Base-by-base conservation (phyloP, 2,797 vertebrate species). In the Poecilia velifera region DNA sequence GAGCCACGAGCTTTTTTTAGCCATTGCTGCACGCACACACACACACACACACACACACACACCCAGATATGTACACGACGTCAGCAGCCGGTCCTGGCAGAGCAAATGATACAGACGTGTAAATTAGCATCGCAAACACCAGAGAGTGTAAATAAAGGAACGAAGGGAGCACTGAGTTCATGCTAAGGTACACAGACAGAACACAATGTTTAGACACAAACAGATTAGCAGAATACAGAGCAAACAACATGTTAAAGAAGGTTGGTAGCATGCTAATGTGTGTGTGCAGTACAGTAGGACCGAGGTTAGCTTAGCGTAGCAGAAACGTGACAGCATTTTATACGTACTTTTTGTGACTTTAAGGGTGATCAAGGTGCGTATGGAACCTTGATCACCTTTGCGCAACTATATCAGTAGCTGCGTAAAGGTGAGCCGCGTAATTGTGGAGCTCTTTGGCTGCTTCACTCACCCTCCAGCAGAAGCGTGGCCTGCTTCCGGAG, bases 401-500 rank as follows among this genome's bases (percentile, higher is more conserved):
- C 7, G 41, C 41, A 41, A 7, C 41, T 41, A 41, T 41, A 41
- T 41, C 7, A 41, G 41, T 41, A 41, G 41, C 41, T 41, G 41
- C 41, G 7, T 7, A 41, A 41, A 41, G 41, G 41, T 41, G 41
- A 41, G 41, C 41, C 6, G 6, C 7, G 6, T 7, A 41, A 41
- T 8, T 41, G 0, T 41, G 39, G 39, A 41, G 6, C 39, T 39
- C 39, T 41, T 41, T 41, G 39, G 39, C 47, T 51, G 47, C 18
- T 18, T 59, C 0, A 36, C 95, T 94, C 94, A 98, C 98, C 98
- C 96, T 99, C 97, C 89, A 99, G 95, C 79, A 99, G 96, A 95
- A 97, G 96, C 90, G 96, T 94, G 76, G 97, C 97, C 96, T 99
- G 98, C 87, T 97, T 98, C 93, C 96, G 96, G 94, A 99, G 97